Base-by-base conservation (phyloP, 2,888 invertebrate genomes). In the Matsumyia berberina region DNA sequence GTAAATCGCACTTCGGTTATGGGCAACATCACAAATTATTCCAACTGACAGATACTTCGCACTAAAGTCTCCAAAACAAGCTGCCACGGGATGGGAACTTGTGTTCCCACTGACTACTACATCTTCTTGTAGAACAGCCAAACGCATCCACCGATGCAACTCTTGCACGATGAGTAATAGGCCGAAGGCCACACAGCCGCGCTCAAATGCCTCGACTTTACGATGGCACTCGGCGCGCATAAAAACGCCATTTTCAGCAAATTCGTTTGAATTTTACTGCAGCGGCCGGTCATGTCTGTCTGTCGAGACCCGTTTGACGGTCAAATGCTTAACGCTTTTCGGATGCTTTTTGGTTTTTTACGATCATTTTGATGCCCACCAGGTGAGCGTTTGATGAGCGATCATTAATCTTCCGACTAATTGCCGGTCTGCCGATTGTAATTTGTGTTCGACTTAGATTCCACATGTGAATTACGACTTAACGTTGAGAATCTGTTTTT, bases 371-470 rank as follows among this genome's bases (percentile, higher is more conserved):
- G 39, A 57, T 81, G 64, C 55, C 73, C 11, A 66, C 66, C 60
- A 24, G 51, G 24, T 24, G 46, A 76, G 55, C n/a, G 55, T 5
- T 57, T 67, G 74, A 80, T 58, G 42, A 51, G 58, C 58, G 49
- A 64, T 82, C 76, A 77, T 82, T 37, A 82, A 82, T 82, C 81
- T 82, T 58, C 51, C 37, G 81, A 58, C 64, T 82, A 82, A 82
- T 82, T 82, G 76, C 58, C 19, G 37, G 51, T 58, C 37, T 12
- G 46, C 37, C 33, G 37, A 46, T 42, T 37, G 62, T 51, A 42
- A 60, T 53, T 69, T 60, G 55, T 62, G 39, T 24, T 39, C 11
- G 35, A 24, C 12, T 51, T 11, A 29, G 24, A 19, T 35, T 35
- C 15, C n/a, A n/a, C n/a, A 46, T 33, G 19, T 12, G 39, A 46